Conservation (phyloP, 1,140 invertebrate genomes). For the Thaumatotibia leucotreta region DNA sequence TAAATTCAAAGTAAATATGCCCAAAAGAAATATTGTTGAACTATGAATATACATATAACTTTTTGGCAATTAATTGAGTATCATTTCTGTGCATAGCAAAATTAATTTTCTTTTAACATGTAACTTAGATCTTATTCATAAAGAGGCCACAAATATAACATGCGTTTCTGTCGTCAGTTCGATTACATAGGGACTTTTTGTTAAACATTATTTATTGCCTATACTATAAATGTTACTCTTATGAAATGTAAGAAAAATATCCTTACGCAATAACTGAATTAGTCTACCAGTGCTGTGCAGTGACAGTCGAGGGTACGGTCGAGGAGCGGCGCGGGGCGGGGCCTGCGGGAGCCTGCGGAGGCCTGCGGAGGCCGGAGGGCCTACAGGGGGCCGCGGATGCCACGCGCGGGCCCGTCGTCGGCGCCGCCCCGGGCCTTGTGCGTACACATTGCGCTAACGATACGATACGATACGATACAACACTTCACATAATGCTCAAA, state of each 20-base stretch:
- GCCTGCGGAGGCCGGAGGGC: no score
- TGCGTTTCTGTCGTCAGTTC: conserved; percentile 75
- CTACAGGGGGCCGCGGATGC: no score
- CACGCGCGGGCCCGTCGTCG: background rate
- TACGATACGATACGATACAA: conserved; percentile 59
- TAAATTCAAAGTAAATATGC: conserved; percentile 77
- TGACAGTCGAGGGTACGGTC: conserved; percentile 49
- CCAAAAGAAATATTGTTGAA: conserved; percentile 76
- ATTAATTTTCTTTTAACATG: conserved; percentile 74
- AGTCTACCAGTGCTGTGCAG: conserved; percentile 73
- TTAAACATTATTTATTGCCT: conserved; percentile 72
- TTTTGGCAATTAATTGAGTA: conserved; percentile 77
- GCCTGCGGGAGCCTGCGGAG: conserved; percentile 15
- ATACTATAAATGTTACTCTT: conserved; percentile 70
- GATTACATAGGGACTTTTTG: conserved; percentile 76
- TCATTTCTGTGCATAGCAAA: conserved; percentile 77
- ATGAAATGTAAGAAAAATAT: conserved; percentile 75
- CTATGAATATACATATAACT: conserved; percentile 76
- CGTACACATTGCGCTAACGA: conserved; percentile 69
- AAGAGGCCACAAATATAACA: conserved; percentile 76
- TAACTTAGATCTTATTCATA: conserved; percentile 76
- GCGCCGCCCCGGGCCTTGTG: conserved; percentile 54
- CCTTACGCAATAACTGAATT: conserved; percentile 72
- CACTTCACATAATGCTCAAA: conserved; percentile 74
- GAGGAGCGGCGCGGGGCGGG: conserved; percentile 14